These are phyloP conservation scores for Chalcis sispes DNA, from an alignment of 2,888 invertebrate genomes.

Conservation along the genomic window DNA sequence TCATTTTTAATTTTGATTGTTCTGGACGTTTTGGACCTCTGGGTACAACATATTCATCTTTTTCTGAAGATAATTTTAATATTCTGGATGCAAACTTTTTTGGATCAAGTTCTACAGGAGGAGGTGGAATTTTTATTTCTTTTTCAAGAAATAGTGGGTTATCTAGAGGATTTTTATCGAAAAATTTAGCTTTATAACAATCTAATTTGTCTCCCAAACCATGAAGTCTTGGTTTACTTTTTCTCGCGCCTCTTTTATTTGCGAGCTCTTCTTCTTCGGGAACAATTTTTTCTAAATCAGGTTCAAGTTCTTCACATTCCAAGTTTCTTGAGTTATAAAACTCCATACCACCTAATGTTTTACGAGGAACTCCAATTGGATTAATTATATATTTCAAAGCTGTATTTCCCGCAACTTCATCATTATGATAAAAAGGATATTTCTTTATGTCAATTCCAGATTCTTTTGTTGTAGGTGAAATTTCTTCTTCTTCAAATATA, in stretches of 20 bases:
- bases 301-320: slow-evolving; percentile 73
- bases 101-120: slow-evolving; percentile 65
- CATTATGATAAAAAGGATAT: slow-evolving; percentile 82
- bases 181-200: slow-evolving; percentile 85
- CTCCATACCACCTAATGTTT: slow-evolving; percentile 82
- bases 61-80: slow-evolving; percentile 61
- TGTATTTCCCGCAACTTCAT: slow-evolving; percentile 78
- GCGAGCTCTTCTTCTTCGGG: slow-evolving; percentile 69
- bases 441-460: slow-evolving; percentile 73
- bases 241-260: slow-evolving; percentile 64
- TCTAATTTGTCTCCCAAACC: slow-evolving; percentile 85
- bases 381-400: slow-evolving; percentile 83
- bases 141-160: slow-evolving; percentile 82
- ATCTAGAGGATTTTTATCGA: slow-evolving; percentile 85
- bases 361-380: slow-evolving; percentile 80
- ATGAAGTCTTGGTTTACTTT: slow-evolving; percentile 76
- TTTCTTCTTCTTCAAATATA: slow-evolving; percentile 61
- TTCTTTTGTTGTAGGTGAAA: slow-evolving; percentile 48
- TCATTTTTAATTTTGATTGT: background rate
- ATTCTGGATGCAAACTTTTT: slow-evolving; percentile 65
- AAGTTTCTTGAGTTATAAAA: slow-evolving; percentile 82
- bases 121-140: slow-evolving; percentile 66
- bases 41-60: slow-evolving; percentile 62
- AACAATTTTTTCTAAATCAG: slow-evolving; percentile 65
- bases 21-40: slow-evolving; percentile 68